Conservation (phyloP, 1,140 invertebrate species). For the Pseudachorutes palmiensis region DNA sequence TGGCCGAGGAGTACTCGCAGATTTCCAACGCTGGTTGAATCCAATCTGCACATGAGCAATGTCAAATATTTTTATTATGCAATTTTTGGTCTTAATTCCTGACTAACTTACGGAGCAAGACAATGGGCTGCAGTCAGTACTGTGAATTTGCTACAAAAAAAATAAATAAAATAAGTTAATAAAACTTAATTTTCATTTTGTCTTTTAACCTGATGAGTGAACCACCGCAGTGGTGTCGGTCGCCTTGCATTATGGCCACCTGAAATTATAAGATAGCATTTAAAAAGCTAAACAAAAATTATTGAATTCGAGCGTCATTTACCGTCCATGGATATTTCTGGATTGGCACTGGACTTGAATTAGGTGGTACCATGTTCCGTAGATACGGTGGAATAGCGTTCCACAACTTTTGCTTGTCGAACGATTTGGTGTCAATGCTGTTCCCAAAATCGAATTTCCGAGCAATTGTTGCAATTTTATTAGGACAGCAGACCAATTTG, state of each 20-base stretch:
- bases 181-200: neutral
- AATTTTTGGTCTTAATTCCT: neutral
- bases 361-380: slow-evolving; percentile 1
- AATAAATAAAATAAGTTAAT: neutral
- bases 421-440: neutral
- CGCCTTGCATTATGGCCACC: slow-evolving; percentile 12
- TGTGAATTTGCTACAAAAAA: slow-evolving; percentile 1
- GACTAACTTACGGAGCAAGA: neutral
- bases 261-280: neutral
- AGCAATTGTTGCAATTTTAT: neutral
- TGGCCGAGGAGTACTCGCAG: slow-evolving; percentile 25
- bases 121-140: slow-evolving; percentile 14
- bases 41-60: slow-evolving; percentile 18
- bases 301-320: too few species aligned
- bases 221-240: slow-evolving; percentile 13
- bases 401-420: neutral
- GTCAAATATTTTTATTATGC: neutral
- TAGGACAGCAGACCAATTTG: neutral
- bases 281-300: neutral
- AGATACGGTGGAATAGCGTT: neutral
- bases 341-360: slow-evolving; percentile 4
- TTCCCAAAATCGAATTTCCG: neutral
- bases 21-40: slow-evolving; percentile 10
- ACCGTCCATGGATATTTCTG: slow-evolving; percentile 13
- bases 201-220: neutral